Evolutionary conservation across 2,888 invertebrate species (phyloP), one percentile per base, ranked within the genome.

Genomic region (Nomada lathburiana): DNA sequence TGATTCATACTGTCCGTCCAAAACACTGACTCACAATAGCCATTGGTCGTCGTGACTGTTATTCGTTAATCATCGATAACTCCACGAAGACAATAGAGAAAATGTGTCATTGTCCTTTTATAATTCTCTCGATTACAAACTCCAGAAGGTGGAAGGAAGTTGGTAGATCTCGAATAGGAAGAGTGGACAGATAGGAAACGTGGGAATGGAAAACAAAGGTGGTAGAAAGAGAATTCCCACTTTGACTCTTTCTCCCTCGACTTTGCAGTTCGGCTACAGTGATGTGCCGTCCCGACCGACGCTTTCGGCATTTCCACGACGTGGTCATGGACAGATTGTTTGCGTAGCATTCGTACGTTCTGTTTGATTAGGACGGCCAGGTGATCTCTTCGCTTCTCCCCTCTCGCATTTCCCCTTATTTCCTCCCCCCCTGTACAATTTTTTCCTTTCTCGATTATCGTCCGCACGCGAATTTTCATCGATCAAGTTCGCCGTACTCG

Each of bases 341-440:
- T 90, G 89, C 89, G 85, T 90, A 89, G 86, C 89, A 76, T 92
- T 91, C 89, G 88, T 89, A 84, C 87, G 86, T 88, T 85, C 77
- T 93, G 91, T 94, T 94, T 94, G 93, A 93, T 92, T 92, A 93
- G 93, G 93, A 92, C 89, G 57, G 89, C 91, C 93, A 93, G 93
- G 93, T 93, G 93, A 92, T 92, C 86, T 85, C 29, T 72, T 63
- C 64, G 62, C 69, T 36, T 52, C 71, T 59, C 69, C 65, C 36
- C 68, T 53, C 57, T 36, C 52, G 13, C 72, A 73, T 65, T 82
- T 69, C 69, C 60, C 70, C 72, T 16, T 53, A 60, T 65, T 57
- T 57, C 59, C 47, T n/a, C 68, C 77, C 68, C 36, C 64, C 79
- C 70, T 79, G 72, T 82, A 80, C 85, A 80, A 62, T 80, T 83